phyloP scores from a whole-genome alignment of 2,888 invertebrate species.

The Diogma glabrata region DNA sequence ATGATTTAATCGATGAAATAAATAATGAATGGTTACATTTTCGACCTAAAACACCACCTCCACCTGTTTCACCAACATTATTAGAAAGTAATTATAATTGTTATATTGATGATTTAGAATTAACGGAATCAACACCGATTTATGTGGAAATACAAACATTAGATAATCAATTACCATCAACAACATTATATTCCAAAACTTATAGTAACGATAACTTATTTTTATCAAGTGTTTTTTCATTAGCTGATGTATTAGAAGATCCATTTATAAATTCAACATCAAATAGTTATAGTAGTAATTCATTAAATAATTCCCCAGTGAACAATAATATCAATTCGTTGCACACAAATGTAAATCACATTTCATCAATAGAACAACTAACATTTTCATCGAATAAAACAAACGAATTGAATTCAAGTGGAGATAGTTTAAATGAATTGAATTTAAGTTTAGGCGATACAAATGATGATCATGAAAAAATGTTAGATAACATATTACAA shows the following conservation, averaged over 20 bases:
- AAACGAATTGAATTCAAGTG: conserved; percentile 34
- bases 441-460: conserved; percentile 30
- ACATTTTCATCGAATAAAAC: conserved; percentile 21
- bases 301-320: no score
- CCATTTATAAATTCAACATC: neutral
- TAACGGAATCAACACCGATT: conserved; percentile 30
- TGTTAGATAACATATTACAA: conserved; percentile 35
- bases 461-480: conserved; percentile 31
- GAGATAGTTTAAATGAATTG: conserved; percentile 34
- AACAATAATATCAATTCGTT: no score
- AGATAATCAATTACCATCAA: conserved; percentile 15
- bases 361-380: conserved; percentile 1
- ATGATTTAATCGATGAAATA: conserved; percentile 32
- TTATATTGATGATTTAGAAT: conserved; percentile 13
- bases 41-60: conserved; percentile 32
- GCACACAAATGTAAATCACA: neutral
- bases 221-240: conserved; percentile 29
- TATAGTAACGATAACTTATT: conserved; percentile 24
- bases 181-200: conserved; percentile 14
- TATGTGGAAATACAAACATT: conserved; percentile 30
- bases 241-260: conserved; percentile 28
- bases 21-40: conserved; percentile 36
- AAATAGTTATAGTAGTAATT: neutral
- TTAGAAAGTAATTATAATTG: neutral
- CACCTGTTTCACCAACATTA: neutral